Evolutionary conservation across 2,113 vertebrate species (phyloP).

Genomic region (Cyanistes caeruleus): DNA sequence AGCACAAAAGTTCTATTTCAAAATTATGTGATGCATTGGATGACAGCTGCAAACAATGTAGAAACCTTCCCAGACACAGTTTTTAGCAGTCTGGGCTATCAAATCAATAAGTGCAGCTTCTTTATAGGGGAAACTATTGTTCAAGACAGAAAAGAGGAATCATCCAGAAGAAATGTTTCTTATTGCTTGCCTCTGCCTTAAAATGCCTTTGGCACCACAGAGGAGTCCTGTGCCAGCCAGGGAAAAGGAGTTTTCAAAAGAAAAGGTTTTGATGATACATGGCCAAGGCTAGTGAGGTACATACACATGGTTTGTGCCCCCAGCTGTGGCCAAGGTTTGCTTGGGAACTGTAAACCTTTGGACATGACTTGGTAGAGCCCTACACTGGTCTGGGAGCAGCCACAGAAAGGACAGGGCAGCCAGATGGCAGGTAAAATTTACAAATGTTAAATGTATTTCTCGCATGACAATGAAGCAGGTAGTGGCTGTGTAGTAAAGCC

Average conservation of each 20-base stretch:
- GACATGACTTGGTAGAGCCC: background rate
- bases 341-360: background rate
- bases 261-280: background rate
- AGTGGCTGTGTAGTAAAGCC: background rate
- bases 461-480: background rate
- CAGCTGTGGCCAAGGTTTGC: background rate
- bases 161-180: background rate
- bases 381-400: background rate
- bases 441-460: background rate
- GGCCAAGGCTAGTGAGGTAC: background rate
- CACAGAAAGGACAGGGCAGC: background rate
- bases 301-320: background rate
- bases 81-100: background rate
- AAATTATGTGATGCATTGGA: background rate
- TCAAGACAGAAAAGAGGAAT: background rate
- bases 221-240: background rate
- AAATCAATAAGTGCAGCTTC: background rate
- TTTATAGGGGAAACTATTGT: background rate
- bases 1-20: background rate
- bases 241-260: background rate
- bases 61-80: background rate
- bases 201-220: background rate
- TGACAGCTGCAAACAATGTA: background rate
- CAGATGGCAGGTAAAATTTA: background rate
- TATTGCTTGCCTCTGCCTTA: background rate